Conservation (phyloP, 2,797 vertebrate genomes). For the Iguana delicatissima region DNA sequence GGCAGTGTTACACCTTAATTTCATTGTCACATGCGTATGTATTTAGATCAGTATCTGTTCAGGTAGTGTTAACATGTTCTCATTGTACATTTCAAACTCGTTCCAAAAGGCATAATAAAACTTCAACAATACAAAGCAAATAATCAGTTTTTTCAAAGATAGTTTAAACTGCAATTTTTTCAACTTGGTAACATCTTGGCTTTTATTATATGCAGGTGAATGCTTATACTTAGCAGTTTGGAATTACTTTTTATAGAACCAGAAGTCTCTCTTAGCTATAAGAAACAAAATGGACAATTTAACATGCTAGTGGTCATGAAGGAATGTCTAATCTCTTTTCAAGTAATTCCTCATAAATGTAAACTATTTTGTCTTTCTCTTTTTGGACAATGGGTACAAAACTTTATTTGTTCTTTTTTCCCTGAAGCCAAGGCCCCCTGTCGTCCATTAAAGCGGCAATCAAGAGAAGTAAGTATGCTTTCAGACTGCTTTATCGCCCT, state of each 20-base stretch:
- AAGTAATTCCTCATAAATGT: slow-evolving; percentile 22
- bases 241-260: slow-evolving; percentile 55
- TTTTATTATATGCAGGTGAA: slow-evolving; percentile 58
- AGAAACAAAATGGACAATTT: slow-evolving; percentile 33
- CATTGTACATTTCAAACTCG: background rate
- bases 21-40: background rate
- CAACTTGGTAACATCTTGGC: slow-evolving; percentile 24
- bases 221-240: slow-evolving; percentile 29
- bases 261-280: slow-evolving; percentile 38
- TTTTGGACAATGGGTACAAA: slow-evolving; percentile 49
- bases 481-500: slow-evolving; percentile 51
- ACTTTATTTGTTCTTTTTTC: slow-evolving; percentile 61
- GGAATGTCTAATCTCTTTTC: background rate
- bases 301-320: no score
- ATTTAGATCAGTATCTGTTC: background rate
- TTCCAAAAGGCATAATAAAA: slow-evolving; percentile 9
- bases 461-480: slow-evolving; percentile 91
- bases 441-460: slow-evolving; percentile 92
- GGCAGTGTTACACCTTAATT: no score
- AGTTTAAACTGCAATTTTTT: slow-evolving; percentile 1
- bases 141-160: slow-evolving; percentile 27
- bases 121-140: background rate
- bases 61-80: background rate
- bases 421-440: slow-evolving; percentile 88
- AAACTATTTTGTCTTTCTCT: slow-evolving; percentile 41